Evolutionary conservation across 2,113 vertebrate genomes (phyloP), one percentile per base, ranked within the genome.

Genomic region (Cyanoliseus patagonus): DNA sequence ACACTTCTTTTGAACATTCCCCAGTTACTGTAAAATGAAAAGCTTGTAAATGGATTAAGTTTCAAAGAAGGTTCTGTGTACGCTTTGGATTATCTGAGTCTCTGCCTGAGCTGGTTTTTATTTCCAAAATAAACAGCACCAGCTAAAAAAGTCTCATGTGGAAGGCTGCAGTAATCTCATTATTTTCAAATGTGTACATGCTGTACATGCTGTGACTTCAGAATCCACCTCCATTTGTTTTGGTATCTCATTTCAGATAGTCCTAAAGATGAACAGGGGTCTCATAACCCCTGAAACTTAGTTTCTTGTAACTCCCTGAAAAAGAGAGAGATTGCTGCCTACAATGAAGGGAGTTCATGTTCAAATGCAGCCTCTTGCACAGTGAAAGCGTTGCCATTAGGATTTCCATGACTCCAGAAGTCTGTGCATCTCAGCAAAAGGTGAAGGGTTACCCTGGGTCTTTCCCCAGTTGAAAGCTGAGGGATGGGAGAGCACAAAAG

Each of bases 361-460:
- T 83, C 44, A 62, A n/a, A 80, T 28, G 18, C 44, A 62, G 24
- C 20, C 30, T 68, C 30, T 76, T 61, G 39, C 35, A 61, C 35
- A 33, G 17, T 37, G 39, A 39, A 11, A 64, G 1, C 27, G 27
- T 61, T 53, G 53, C 19, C 37, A 20, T 22, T 17, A 10, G 18
- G 27, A 44, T 68, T 35, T 70, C 46, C 7, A 13, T 11, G 10
- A 69, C 30, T 80, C 20, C 25, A 35, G 22, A 69, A 66, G 15
- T 11, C 24, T 69, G 13, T 73, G 11, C 4, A 28, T 13, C 17
- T 51, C 10, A 66, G 13, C 18, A 39, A 9, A 93, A 57, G 31
- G 13, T 0, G 1, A 76, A 69, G 13, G 2, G 9, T 5, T 70
- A 11, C 8, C 1, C 15, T 33, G 27, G 5, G 3, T 68, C 68